Evolutionary conservation across 2,113 vertebrate genomes (phyloP).

Genomic region (Vulpes lagopus): DNA sequence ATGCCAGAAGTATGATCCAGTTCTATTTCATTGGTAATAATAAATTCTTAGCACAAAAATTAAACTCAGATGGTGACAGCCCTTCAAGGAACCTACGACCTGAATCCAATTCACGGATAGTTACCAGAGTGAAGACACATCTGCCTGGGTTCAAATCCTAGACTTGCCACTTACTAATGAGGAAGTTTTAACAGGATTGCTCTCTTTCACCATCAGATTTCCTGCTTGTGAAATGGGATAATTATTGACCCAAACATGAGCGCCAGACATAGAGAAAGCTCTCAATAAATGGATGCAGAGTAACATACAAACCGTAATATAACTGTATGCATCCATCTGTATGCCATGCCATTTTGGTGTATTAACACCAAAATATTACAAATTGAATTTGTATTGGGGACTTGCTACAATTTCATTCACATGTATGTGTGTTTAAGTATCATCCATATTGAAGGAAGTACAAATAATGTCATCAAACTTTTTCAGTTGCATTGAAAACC

Average conservation of each 20-base stretch:
- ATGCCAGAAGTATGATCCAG: neutral
- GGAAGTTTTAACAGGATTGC: neutral
- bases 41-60: neutral
- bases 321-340: neutral
- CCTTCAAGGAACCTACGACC: neutral
- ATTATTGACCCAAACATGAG: neutral
- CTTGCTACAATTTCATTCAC: neutral
- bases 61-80: neutral
- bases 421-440: neutral
- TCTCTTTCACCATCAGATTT: neutral
- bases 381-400: neutral
- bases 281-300: neutral
- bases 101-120: slow-evolving; percentile 9
- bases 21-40: slow-evolving; percentile 12
- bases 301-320: neutral
- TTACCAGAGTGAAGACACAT: neutral
- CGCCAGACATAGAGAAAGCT: neutral
- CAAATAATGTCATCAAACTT: neutral
- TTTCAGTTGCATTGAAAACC: neutral
- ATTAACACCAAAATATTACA: neutral
- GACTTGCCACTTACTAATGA: neutral
- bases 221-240: neutral
- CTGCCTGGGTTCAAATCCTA: neutral
- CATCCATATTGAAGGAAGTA: neutral
- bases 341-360: neutral